Evolutionary conservation across 64 coral and sea anemone species (phyloP), one percentile per base, ranked within the genome.

Genomic region (Actinia equina): DNA sequence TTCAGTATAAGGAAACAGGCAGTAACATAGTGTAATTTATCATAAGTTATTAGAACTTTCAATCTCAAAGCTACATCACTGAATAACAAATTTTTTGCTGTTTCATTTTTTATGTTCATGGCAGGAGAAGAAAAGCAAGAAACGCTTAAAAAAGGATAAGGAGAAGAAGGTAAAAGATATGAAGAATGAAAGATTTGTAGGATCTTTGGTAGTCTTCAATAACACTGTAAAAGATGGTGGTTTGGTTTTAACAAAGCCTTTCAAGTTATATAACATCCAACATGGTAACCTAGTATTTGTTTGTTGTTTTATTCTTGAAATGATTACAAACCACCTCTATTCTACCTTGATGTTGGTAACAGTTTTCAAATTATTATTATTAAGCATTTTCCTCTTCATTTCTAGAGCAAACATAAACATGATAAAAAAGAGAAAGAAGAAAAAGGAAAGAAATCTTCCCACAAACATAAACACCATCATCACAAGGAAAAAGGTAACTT

Each of bases 341-440:
- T 23, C 7, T 65, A 9, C 23, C 10, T 23, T 6, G 62, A 65
- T 65, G 62, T 65, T 57, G 15, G 55, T 12, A 57, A 57, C 55
- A 14, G 15, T 16, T 12, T 12, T 14, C 11, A 13, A 12, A 16
- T 57, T 57, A 6, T 12, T 54, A 54, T 54, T 12, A 54, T 0
- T 0, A 57, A 57, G 2, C 11, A 57, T 74, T 74, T 74, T 9
- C 20, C 25, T 30, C 30, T 30, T 14, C 25, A 74, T 14, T 74
- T 74, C 69, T 7, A 89, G 87, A 44, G 82, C 63, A 88, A 93
- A 89, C 87, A 89, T 62, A 85, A 85, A 54, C 82, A 89, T 79
- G 60, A 51, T 22, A 74, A 77, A 43, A 43, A 82, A 44, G 78
- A 82, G n/a, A 87, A 83, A 19, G 84, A 87, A 4, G 64, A 65